Evolutionary conservation across 2,113 vertebrate genomes (phyloP).

Genomic region (Corythaixoides concolor): DNA sequence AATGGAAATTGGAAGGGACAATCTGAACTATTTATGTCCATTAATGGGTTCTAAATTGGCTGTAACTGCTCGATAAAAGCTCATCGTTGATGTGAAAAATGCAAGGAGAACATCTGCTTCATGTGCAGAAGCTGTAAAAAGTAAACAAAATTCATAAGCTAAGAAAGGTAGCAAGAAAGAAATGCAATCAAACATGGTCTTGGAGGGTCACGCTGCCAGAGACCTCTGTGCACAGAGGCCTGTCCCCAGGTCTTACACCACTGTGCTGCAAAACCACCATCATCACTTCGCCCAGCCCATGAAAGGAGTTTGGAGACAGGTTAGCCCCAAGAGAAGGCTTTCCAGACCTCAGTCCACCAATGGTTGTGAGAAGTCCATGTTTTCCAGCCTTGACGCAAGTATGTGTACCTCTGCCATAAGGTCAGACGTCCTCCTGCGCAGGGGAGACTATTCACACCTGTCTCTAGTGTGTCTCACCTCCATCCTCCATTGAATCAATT

Average conservation of each 20-base stretch:
- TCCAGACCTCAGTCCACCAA: background rate
- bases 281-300: background rate
- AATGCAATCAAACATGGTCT: background rate
- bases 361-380: background rate
- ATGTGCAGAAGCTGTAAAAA: background rate
- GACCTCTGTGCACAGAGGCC: background rate
- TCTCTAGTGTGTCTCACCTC: background rate
- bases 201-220: background rate
- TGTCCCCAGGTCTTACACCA: background rate
- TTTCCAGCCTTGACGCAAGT: background rate
- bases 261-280: background rate
- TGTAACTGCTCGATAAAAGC: slow-evolving; percentile 24
- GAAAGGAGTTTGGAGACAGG: background rate
- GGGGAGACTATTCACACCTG: background rate
- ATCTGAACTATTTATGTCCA: slow-evolving; percentile 7
- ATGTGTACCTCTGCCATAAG: accelerated
- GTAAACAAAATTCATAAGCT: background rate
- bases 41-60: slow-evolving; percentile 43
- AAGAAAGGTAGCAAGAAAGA: background rate
- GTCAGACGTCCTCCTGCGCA: background rate
- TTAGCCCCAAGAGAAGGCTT: background rate
- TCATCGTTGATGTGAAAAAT: background rate
- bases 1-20: slow-evolving; percentile 35
- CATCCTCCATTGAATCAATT: background rate
- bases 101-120: background rate